Percentiles rank a stretch among this genome's conserved stretches.
Evolutionary conservation across 2,113 vertebrate species (phyloP).

Genomic region (Lepisosteus osseus): DNA sequence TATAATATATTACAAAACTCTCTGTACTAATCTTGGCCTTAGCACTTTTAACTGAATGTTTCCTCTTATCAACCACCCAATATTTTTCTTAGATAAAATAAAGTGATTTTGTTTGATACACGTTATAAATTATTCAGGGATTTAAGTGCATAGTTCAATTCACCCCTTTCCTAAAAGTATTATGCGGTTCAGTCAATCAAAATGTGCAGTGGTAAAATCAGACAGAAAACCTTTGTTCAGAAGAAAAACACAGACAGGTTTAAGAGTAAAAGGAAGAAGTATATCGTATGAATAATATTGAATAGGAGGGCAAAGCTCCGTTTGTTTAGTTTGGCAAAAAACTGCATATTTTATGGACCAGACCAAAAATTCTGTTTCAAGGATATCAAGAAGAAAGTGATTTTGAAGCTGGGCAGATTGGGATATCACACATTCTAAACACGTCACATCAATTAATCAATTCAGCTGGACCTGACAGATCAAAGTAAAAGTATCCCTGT

Average conservation of each 20-base stretch:
- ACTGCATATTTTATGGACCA: slow-evolving; percentile 14
- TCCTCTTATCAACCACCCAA: neutral
- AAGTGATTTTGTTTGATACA: slow-evolving; percentile 18
- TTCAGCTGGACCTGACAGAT: neutral
- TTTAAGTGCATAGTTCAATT: slow-evolving; percentile 13
- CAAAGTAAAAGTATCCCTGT: neutral
- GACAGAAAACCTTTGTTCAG: slow-evolving; percentile 39
- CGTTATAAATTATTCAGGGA: slow-evolving; percentile 25
- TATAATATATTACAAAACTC: too few relatives aligned
- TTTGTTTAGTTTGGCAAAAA: slow-evolving; percentile 46
- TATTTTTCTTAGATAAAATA: neutral
- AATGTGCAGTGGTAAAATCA: slow-evolving; percentile 16
- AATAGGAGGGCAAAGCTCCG: slow-evolving; percentile 13
- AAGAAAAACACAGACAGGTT: slow-evolving; percentile 29
- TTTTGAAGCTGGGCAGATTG: neutral
- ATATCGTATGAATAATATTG: slow-evolving; percentile 31
- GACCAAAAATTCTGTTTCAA: neutral
- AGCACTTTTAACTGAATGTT: too few relatives aligned
- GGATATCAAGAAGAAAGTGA: neutral
- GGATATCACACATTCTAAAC: neutral
- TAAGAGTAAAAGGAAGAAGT: slow-evolving; percentile 16
- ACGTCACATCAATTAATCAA: too few relatives aligned
- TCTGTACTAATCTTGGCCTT: too few relatives aligned
- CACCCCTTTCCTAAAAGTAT: slow-evolving; percentile 22
- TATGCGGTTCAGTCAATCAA: slow-evolving; percentile 39